These are phyloP conservation scores for Camelus bactrianus DNA, from an alignment of 2,113 vertebrate species.

Conservation along the genomic window DNA sequence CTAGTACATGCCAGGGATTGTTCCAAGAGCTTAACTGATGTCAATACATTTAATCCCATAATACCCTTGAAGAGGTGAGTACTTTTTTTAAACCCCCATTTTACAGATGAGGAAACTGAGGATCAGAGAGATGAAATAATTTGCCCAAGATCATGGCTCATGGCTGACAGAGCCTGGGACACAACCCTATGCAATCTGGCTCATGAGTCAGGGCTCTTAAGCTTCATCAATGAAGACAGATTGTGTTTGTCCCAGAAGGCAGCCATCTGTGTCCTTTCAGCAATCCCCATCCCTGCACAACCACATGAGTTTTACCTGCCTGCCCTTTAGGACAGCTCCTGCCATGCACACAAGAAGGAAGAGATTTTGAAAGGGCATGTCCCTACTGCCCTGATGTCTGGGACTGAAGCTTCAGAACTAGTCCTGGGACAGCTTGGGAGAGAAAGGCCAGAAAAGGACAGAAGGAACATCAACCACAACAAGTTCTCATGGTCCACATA, in stretches of 20 bases:
- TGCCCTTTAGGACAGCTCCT: not conserved
- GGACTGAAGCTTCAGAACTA: not conserved
- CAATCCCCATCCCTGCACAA: too few relatives aligned
- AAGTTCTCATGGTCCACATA: not conserved
- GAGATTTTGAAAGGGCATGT: not conserved
- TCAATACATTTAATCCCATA: not conserved
- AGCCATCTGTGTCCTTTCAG: not conserved
- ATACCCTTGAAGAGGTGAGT: not conserved
- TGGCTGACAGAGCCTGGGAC: not conserved
- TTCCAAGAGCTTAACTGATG: not conserved
- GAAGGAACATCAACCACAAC: not conserved
- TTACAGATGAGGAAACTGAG: conserved; percentile 19
- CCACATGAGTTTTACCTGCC: not conserved
- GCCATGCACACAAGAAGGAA: not conserved
- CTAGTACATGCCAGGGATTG: not conserved
- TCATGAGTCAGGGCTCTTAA: not conserved
- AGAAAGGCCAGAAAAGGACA: not conserved
- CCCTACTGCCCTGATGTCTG: not conserved
- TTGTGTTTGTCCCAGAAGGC: not conserved
- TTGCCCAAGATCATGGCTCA: not conserved
- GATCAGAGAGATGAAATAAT: not conserved
- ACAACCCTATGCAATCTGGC: not conserved
- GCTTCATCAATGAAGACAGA: not conserved
- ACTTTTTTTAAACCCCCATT: not conserved
- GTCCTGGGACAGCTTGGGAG: not conserved